These are phyloP conservation scores for Ophion slaviceki DNA, from an alignment of 2,888 invertebrate species.

Conservation along the genomic window DNA sequence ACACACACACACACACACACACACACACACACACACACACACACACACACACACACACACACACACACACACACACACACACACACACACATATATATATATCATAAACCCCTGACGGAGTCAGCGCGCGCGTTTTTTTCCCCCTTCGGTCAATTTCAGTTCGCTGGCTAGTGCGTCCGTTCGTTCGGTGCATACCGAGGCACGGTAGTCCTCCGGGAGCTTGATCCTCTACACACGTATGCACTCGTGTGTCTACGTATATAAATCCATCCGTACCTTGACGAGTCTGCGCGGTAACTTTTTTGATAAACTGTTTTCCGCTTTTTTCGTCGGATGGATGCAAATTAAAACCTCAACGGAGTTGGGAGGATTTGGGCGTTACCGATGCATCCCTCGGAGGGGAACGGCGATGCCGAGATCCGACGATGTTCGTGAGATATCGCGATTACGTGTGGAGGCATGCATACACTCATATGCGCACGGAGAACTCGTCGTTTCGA, in stretches of 20 bases:
- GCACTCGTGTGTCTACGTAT: not conserved
- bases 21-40: too few relatives aligned
- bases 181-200: slow-evolving; percentile 41
- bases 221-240: slow-evolving; percentile 18
- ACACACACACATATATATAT: too few relatives aligned
- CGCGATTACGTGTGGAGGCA: slow-evolving; percentile 8
- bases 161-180: slow-evolving; percentile 67
- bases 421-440: slow-evolving; percentile 30
- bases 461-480: not conserved
- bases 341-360: slow-evolving; percentile 80
- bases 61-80: too few relatives aligned
- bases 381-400: slow-evolving; percentile 49
- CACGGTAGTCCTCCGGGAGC: slow-evolving; percentile 33
- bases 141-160: slow-evolving; percentile 78
- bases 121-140: slow-evolving; percentile 72
- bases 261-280: slow-evolving; percentile 6
- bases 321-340: slow-evolving; percentile 80
- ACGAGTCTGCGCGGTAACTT: slow-evolving; percentile 77
- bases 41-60: too few relatives aligned
- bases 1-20: too few relatives aligned
- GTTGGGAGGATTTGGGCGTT: slow-evolving; percentile 56
- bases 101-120: slow-evolving; percentile 69
- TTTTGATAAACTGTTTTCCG: slow-evolving; percentile 82
- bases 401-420: slow-evolving; percentile 64
- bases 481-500: slow-evolving; percentile 70